These are phyloP conservation scores for Clarias platycephalus DNA, from an alignment of 2,797 vertebrate genomes.

Conservation along the genomic window DNA sequence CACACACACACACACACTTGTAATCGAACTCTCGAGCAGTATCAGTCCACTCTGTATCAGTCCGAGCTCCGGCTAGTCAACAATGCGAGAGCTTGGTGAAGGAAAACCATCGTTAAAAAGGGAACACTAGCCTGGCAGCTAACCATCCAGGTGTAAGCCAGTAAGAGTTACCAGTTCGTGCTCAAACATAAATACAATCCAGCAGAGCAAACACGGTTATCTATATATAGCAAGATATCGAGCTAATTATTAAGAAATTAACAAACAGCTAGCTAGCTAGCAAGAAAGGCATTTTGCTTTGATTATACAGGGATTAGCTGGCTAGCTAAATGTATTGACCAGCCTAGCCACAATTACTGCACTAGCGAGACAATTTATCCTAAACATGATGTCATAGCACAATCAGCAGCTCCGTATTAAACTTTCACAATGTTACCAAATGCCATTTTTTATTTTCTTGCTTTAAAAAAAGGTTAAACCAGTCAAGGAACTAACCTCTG, in stretches of 20 bases:
- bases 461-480: background rate
- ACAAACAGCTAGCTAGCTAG: no score
- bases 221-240: no score
- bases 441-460: no score
- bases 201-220: background rate
- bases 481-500: background rate
- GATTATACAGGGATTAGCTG: background rate
- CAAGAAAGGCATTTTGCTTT: background rate
- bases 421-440: no score
- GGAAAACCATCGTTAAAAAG: background rate
- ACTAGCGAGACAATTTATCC: background rate
- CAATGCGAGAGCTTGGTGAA: background rate
- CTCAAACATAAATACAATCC: background rate
- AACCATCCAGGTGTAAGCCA: background rate
- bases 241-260: background rate
- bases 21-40: background rate
- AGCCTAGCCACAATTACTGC: background rate
- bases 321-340: background rate
- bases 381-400: background rate
- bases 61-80: background rate
- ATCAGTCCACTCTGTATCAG: background rate
- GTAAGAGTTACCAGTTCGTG: background rate
- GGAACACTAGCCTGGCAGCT: background rate
- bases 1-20: background rate
- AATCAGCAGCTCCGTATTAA: background rate